A percentile compares a stretch with the other conserved stretches of the same genome.
These are phyloP conservation scores for Helicoverpa zea DNA, from an alignment of 1,140 invertebrate species.

Conservation along the genomic window DNA sequence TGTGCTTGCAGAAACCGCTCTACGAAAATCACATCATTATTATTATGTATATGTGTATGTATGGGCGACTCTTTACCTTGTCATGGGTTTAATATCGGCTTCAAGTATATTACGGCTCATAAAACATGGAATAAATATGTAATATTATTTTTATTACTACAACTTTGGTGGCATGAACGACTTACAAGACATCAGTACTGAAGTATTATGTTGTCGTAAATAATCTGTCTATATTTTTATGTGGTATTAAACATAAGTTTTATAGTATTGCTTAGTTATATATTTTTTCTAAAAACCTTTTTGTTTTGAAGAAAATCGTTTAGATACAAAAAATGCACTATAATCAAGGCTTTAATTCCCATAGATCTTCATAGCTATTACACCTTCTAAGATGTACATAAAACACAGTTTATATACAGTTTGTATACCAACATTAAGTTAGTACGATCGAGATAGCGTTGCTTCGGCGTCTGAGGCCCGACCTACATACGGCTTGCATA, in stretches of 20 bases:
- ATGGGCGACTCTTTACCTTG: slow-evolving; percentile 44
- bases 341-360: background rate
- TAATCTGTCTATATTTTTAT: slow-evolving; percentile 1
- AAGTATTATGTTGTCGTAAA: slow-evolving; percentile 7
- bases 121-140: slow-evolving; percentile 13
- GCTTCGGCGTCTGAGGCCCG: slow-evolving; percentile 60
- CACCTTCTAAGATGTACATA: slow-evolving; percentile 32
- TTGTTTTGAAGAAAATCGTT: too few species aligned
- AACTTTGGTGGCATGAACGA: background rate
- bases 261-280: too few species aligned
- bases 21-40: too few species aligned
- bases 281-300: too few species aligned
- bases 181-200: background rate
- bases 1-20: too few species aligned
- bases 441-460: slow-evolving; percentile 62
- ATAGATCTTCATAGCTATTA: slow-evolving; percentile 10
- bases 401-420: slow-evolving; percentile 41
- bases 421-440: slow-evolving; percentile 43
- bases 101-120: slow-evolving; percentile 5
- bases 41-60: too few species aligned
- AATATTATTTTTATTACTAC: background rate
- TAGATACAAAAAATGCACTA: too few species aligned
- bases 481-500: slow-evolving; percentile 68
- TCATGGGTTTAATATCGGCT: slow-evolving; percentile 28
- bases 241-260: background rate